Conservation (phyloP, 2,797 vertebrate species). For the Coluber constrictor region DNA sequence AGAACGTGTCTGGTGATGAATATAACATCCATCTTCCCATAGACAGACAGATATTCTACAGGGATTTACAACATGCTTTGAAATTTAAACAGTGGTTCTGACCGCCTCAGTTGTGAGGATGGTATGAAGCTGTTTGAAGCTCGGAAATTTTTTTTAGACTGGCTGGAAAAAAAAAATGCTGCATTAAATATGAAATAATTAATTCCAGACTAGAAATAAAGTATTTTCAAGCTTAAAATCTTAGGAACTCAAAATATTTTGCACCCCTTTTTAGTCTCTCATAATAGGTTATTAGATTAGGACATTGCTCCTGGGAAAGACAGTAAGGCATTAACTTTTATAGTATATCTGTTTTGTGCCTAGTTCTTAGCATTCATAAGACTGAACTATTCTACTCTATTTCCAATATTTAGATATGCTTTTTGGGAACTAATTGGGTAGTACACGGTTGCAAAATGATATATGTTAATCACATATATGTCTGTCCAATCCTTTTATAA, state of each 20-base stretch:
- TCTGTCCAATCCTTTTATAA: slow-evolving; percentile 41
- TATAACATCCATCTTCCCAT: neutral
- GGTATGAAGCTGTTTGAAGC: neutral
- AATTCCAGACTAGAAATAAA: neutral
- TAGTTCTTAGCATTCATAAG: neutral
- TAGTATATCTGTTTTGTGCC: neutral
- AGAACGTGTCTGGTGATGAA: neutral
- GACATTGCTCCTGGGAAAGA: neutral
- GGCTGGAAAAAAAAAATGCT: neutral
- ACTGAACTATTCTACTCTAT: neutral
- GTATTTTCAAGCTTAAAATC: neutral
- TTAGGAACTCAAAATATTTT: neutral
- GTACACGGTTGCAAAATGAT: slow-evolving; percentile 54
- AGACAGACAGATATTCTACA: neutral
- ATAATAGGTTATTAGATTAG: neutral
- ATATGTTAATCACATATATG: slow-evolving; percentile 54
- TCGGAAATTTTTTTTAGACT: neutral
- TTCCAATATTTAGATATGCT: slow-evolving; percentile 21
- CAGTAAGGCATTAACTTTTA: neutral
- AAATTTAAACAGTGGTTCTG: neutral
- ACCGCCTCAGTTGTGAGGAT: neutral
- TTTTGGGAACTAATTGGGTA: slow-evolving; percentile 23
- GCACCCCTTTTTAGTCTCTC: neutral
- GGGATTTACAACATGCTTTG: neutral
- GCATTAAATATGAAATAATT: neutral